Percentiles rank a stretch among this genome's conserved stretches.
These are phyloP conservation scores for Boloria euphrosyne DNA, from an alignment of 2,888 invertebrate genomes.

Conservation along the genomic window DNA sequence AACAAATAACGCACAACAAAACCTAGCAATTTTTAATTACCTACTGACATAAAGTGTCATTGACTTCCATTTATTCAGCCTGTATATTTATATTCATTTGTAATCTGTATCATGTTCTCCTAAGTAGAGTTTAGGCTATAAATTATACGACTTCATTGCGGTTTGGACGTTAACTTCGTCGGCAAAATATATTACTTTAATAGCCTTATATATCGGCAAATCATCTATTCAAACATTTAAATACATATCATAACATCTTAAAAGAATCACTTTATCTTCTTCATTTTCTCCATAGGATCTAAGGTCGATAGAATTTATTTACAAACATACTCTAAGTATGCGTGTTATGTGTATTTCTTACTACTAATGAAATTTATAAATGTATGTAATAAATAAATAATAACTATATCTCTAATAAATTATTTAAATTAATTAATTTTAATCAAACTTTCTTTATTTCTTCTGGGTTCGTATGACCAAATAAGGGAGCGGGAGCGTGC, in stretches of 20 bases:
- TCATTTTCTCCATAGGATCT: no score
- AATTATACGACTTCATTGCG: slow-evolving; percentile 27
- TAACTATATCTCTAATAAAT: neutral
- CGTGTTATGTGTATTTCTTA: no score
- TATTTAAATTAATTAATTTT: neutral
- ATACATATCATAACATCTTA: no score
- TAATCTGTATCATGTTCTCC: slow-evolving; percentile 18
- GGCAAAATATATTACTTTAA: neutral
- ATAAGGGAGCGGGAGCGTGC: slow-evolving; percentile 15
- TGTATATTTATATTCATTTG: neutral
- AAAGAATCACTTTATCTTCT: no score
- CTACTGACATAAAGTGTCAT: neutral
- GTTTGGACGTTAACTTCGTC: slow-evolving; percentile 2
- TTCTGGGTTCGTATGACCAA: slow-evolving; percentile 4
- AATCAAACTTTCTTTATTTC: slow-evolving; percentile 3
- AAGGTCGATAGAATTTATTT: no score
- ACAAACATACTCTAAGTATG: no score
- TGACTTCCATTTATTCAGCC: neutral
- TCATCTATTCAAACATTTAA: no score
- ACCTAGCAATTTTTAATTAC: neutral
- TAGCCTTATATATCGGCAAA: neutral
- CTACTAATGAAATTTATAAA: no score
- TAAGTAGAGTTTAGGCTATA: slow-evolving; percentile 10
- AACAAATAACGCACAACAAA: neutral
- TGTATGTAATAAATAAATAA: no score